Evolutionary conservation across 2,888 invertebrate genomes (phyloP).

Genomic region (Caradrina kadenii): DNA sequence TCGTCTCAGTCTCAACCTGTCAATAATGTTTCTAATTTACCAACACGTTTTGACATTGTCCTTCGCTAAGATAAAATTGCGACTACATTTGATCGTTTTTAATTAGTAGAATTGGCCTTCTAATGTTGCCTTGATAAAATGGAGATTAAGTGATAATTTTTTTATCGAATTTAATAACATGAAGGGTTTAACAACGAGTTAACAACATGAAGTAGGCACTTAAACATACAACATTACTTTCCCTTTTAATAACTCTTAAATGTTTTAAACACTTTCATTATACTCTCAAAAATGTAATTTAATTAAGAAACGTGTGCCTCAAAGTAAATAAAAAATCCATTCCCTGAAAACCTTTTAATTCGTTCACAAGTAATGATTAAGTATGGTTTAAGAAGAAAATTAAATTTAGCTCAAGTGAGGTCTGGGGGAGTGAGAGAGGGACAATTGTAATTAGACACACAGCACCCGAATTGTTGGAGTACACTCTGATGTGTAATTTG

Average conservation of each 20-base stretch:
- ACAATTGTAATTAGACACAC: constrained; percentile 60
- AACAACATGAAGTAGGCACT: neutral
- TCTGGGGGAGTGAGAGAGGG: constrained; percentile 26
- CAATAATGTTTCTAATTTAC: too few relatives aligned
- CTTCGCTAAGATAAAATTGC: too few relatives aligned
- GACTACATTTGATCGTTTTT: too few relatives aligned
- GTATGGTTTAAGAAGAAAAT: constrained; percentile 50
- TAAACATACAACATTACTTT: neutral
- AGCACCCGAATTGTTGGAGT: constrained; percentile 12
- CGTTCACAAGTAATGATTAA: constrained; percentile 46
- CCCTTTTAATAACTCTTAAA: neutral
- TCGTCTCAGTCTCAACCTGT: too few relatives aligned
- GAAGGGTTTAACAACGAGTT: too few relatives aligned
- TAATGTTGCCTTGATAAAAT: too few relatives aligned
- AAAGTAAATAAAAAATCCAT: constrained; percentile 38
- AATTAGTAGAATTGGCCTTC: too few relatives aligned
- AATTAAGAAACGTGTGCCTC: constrained; percentile 22
- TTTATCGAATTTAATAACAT: too few relatives aligned
- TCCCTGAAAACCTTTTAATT: constrained; percentile 50
- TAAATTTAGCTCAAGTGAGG: constrained; percentile 55
- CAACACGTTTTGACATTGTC: too few relatives aligned
- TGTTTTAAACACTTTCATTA: constrained; percentile 11
- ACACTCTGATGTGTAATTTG: constrained; percentile 33
- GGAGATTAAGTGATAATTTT: too few relatives aligned
- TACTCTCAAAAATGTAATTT: constrained; percentile 20